Base-by-base conservation (phyloP, 2,113 vertebrate species). In the Thalassoma bifasciatum region DNA sequence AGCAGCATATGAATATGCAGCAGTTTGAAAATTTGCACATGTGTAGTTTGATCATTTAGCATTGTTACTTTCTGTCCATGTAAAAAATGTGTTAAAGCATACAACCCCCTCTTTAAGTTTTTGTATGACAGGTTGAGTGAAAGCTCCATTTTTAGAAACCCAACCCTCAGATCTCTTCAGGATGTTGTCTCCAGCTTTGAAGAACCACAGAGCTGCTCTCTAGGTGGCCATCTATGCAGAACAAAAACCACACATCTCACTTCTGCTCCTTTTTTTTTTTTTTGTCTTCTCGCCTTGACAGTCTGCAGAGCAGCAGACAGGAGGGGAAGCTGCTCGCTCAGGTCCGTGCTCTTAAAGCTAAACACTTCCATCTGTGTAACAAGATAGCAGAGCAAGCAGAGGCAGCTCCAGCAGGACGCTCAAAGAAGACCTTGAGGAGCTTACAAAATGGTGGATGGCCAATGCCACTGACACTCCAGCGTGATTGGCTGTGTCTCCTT, bases 281-380 rank as follows among this genome's bases (percentile, higher is more conserved):
- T 30, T 92, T 84, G 71, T 74, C 85, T 75, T 86, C 85, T 85
- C 71, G 76, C 70, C 72, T 72, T 86, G 91, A 90, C 87, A 51
- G 64, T 72, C 80, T 81, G 85, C 79, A 83, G 79, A 87, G 78
- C 74, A 85, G 85, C 81, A 79, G 60, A 68, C 86, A 61, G 85
- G 77, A 82, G 72, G 77, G 78, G 85, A 88, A 90, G 89, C 88
- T 82, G 86, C 89, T 78, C 51, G 62, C 84, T 82, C 84, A 91
- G 89, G 90, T 92, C 90, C 68, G 82, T 68, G 76, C 83, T 93
- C 84, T 89, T 86, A 88, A 89, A 90, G 79, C 84, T 93, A 92
- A 93, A 93, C 88, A 82, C 86, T 93, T 89, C 93, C 93, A 92
- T 94, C 90, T 93, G 93, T 92, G 91, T 89, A 93, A 90, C 84